Percentiles rank a stretch among this genome's conserved stretches.
Evolutionary conservation across 2,113 vertebrate genomes (phyloP).

Genomic region (Hydrolagus affinis): DNA sequence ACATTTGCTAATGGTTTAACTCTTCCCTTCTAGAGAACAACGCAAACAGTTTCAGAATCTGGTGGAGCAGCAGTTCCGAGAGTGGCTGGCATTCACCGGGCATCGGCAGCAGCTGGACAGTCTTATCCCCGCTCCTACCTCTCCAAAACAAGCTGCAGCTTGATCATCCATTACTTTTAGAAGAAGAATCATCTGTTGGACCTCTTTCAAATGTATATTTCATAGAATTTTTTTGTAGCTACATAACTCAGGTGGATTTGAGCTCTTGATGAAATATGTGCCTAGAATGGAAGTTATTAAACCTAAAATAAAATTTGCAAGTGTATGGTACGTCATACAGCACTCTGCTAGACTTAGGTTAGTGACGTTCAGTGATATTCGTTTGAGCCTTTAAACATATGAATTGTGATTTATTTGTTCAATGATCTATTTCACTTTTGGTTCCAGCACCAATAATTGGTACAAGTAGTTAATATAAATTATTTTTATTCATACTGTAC

Average conservation of each 20-base stretch:
- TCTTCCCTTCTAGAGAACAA: constrained; percentile 66
- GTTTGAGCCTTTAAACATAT: too few relatives aligned
- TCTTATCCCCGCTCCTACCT: constrained; percentile 58
- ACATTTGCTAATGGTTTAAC: constrained; percentile 4
- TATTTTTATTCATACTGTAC: constrained; percentile 5
- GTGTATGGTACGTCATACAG: neutral
- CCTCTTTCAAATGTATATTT: neutral
- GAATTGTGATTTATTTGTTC: neutral
- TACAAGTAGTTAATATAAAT: neutral
- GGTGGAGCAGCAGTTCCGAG: constrained; percentile 81
- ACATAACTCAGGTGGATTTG: neutral
- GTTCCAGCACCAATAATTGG: neutral
- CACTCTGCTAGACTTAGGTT: too few relatives aligned
- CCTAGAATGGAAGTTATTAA: too few relatives aligned
- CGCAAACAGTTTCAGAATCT: constrained; percentile 71
- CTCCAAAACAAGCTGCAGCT: constrained; percentile 46
- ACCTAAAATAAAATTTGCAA: neutral
- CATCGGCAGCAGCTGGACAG: constrained; percentile 80
- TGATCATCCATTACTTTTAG: neutral
- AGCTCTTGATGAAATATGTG: neutral
- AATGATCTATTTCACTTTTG: neutral
- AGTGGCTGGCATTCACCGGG: constrained; percentile 77
- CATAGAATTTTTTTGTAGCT: neutral
- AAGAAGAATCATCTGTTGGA: neutral
- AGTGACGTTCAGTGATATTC: too few relatives aligned